Evolutionary conservation across 2,113 vertebrate species (phyloP).

Genomic region (Aptenodytes patagonicus): DNA sequence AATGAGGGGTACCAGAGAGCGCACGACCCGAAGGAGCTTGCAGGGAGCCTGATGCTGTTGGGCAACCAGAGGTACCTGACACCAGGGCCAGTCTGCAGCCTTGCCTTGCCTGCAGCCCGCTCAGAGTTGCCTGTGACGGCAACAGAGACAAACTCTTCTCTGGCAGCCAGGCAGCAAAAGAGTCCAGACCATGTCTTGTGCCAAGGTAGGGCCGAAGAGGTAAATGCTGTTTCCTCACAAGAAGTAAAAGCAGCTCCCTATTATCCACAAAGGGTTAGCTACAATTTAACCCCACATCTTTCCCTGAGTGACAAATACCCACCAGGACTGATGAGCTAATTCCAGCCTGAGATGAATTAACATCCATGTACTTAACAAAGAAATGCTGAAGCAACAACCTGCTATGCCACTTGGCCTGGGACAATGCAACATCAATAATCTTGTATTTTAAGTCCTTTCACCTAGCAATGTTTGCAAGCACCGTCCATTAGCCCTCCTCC

Average conservation of each 20-base stretch:
- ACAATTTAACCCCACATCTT: background rate
- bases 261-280: background rate
- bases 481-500: background rate
- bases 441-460: background rate
- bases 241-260: background rate
- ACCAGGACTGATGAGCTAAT: background rate
- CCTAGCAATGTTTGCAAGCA: background rate
- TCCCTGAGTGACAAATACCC: background rate
- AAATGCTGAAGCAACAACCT: constrained; percentile 37
- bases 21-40: background rate
- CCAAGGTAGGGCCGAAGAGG: background rate
- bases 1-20: background rate
- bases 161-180: background rate
- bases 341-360: constrained; percentile 16
- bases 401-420: background rate
- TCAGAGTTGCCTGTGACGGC: background rate
- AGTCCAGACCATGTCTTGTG: background rate
- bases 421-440: background rate
- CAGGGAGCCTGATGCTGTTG: background rate
- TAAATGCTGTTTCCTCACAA: background rate
- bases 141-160: background rate
- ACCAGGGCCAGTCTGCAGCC: background rate
- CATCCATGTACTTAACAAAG: background rate
- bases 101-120: background rate
- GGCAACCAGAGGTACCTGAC: background rate